Evolutionary conservation across 2,888 invertebrate genomes (phyloP), one percentile per base, ranked within the genome.

Genomic region (Sphecodes monilicornis): DNA sequence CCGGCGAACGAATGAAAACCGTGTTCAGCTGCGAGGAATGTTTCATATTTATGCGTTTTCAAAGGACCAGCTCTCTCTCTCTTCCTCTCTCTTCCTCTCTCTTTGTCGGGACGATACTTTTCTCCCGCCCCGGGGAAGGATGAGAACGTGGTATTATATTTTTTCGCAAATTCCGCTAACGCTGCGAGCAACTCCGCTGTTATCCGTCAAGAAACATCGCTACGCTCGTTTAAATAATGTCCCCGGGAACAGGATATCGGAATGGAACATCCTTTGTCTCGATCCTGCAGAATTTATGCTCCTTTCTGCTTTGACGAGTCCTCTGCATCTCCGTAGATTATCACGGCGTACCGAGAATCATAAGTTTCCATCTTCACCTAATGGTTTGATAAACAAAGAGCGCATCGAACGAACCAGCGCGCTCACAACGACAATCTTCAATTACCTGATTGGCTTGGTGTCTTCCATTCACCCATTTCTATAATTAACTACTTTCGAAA

Each of bases 31-130:
- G 50, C n/a, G 78, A 68, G 69, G 29, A 73, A 82, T 81, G 64
- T 77, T 82, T 78, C 76, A 32, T 73, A 69, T 85, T 78, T 82
- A 73, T 78, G 43, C 68, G 50, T 64, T 73, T 69, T 76, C 78
- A 78, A 76, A 83, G 78, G 10, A 13, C 11, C n/a, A 8, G 64
- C 18, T 32, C 29, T 36, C 39, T 46, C 6, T 6, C 46, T 18
- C 18, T 46, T 4, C 18, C 10, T 11, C 54, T n/a, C 8, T 54
- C 22, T 22, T 18, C 6, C 46, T 18, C 22, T 50, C 46, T 18
- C 18, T 5, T 71, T 46, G 22, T 22, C 18, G 32, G 54, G 8
- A 26, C 39, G 81, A 76, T 80, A 54, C 66, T 41, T n/a, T 66
- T 66, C 10, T 32, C 10, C 6, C 22, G 36, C 3, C 16, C 18